Conservation (phyloP, 2,797 vertebrate genomes). For the Centroberyx gerrardi region DNA sequence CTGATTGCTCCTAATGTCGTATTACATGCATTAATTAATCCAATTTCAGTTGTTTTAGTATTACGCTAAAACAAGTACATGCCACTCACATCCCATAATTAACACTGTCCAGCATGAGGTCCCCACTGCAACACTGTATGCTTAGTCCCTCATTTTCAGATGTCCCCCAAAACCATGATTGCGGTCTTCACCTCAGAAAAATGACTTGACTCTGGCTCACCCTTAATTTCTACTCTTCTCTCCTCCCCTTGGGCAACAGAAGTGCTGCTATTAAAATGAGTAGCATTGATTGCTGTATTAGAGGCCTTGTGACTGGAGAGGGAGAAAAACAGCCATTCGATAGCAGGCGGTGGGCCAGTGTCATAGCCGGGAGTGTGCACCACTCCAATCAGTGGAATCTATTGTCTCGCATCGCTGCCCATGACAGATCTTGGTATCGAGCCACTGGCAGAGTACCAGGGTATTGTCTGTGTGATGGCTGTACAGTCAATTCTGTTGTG, state of each 20-base stretch:
- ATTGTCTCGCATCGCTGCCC: slow-evolving; percentile 82
- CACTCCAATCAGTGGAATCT: slow-evolving; percentile 84
- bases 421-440: slow-evolving; percentile 83
- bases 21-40: slow-evolving; percentile 2
- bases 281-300: slow-evolving; percentile 82
- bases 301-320: slow-evolving; percentile 71
- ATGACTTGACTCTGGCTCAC: slow-evolving; percentile 57
- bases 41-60: background rate
- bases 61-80: slow-evolving; percentile 32
- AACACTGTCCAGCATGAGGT: background rate
- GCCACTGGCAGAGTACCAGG: slow-evolving; percentile 82
- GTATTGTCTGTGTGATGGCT: slow-evolving; percentile 79
- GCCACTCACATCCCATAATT: slow-evolving; percentile 24
- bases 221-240: slow-evolving; percentile 52
- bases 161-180: slow-evolving; percentile 50
- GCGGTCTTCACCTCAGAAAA: slow-evolving; percentile 50
- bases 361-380: slow-evolving; percentile 77
- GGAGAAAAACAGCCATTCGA: slow-evolving; percentile 76
- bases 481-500: slow-evolving; percentile 73
- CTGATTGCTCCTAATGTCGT: background rate
- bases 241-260: slow-evolving; percentile 50
- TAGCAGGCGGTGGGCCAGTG: slow-evolving; percentile 71
- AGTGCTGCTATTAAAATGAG: slow-evolving; percentile 79
- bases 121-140: background rate
- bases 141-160: slow-evolving; percentile 35